Conservation (phyloP, 2,113 vertebrate genomes). For the Poecilia latipinna region DNA sequence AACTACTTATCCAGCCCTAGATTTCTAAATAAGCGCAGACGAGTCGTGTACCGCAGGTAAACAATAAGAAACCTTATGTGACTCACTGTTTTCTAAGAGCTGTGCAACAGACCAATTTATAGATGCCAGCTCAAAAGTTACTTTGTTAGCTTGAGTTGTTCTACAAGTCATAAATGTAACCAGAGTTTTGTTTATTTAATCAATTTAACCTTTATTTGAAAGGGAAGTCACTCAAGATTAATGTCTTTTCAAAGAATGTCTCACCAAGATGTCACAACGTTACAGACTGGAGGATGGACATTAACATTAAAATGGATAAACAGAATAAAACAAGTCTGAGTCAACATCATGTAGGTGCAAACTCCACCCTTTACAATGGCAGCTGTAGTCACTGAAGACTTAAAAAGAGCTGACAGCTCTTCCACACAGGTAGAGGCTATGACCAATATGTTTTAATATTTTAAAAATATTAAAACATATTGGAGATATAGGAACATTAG, state of each 20-base stretch:
- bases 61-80: background rate
- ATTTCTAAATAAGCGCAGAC: background rate
- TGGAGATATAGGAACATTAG: background rate
- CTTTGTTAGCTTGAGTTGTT: background rate
- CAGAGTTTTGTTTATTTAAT: background rate
- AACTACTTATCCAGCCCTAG: background rate
- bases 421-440: background rate
- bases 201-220: background rate
- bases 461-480: too few relatives aligned
- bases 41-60: background rate
- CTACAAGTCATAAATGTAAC: background rate
- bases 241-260: background rate
- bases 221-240: background rate
- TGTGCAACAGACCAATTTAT: too few relatives aligned
- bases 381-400: background rate
- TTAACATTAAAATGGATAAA: background rate
- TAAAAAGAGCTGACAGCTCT: background rate
- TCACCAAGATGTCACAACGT: too few relatives aligned
- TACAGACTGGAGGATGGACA: too few relatives aligned
- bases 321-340: background rate
- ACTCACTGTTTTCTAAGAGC: background rate
- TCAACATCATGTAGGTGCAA: background rate
- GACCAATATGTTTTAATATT: too few relatives aligned
- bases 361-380: background rate
- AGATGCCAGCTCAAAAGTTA: background rate